These are phyloP conservation scores for Tetropium fuscum DNA, from an alignment of 2,888 invertebrate genomes.

Conservation along the genomic window DNA sequence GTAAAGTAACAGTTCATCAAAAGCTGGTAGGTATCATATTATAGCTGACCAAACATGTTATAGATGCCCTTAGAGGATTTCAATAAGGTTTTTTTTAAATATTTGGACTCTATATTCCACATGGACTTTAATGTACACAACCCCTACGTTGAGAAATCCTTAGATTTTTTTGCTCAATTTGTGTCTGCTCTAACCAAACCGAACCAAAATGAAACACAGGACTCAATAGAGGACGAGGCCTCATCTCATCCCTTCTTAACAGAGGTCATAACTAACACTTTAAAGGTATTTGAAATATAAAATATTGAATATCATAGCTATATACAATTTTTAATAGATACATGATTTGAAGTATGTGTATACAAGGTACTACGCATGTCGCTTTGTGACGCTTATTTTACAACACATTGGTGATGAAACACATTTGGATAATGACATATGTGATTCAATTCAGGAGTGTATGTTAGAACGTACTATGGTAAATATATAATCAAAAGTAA, in stretches of 20 bases:
- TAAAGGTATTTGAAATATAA: slow-evolving; percentile 33
- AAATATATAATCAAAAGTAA: neutral
- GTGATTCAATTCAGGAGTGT: slow-evolving; percentile 50
- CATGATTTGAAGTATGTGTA: slow-evolving; percentile 26
- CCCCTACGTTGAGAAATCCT: slow-evolving; percentile 36
- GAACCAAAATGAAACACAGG: slow-evolving; percentile 17
- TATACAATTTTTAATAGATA: slow-evolving; percentile 30
- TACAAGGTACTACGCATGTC: slow-evolving; percentile 47
- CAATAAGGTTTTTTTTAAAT: slow-evolving; percentile 30
- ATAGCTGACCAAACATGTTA: slow-evolving; percentile 3
- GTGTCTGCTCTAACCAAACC: slow-evolving; percentile 39
- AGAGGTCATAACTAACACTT: slow-evolving; percentile 35
- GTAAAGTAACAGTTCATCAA: no score
- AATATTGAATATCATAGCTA: neutral
- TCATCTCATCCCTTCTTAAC: slow-evolving; percentile 40
- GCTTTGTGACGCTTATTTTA: slow-evolving; percentile 47
- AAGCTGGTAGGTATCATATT: no score
- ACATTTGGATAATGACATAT: slow-evolving; percentile 47
- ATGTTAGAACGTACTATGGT: slow-evolving; percentile 52
- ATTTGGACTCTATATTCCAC: slow-evolving; percentile 36
- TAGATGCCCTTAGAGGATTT: slow-evolving; percentile 40
- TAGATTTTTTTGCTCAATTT: slow-evolving; percentile 50
- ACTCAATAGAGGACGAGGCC: slow-evolving; percentile 13
- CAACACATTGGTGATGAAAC: slow-evolving; percentile 44
- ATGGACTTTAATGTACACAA: slow-evolving; percentile 33